A percentile compares a stretch with the other conserved stretches of the same genome.
phyloP scores from a whole-genome alignment of 2,888 invertebrate species.

The Dyspetes luteomarginatus region DNA sequence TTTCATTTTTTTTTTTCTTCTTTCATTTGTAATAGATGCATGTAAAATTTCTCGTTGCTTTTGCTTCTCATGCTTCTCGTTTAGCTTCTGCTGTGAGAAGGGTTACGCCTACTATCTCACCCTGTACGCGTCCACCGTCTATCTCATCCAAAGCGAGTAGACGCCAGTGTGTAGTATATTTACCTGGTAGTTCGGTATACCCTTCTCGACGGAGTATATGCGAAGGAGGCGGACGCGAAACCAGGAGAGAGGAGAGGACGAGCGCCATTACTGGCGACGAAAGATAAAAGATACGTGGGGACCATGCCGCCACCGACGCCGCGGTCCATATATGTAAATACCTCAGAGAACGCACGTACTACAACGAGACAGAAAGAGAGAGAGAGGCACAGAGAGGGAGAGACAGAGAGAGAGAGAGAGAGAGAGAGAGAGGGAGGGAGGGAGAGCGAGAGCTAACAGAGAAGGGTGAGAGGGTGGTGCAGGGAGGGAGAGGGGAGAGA shows the following conservation, averaged over 20 bases:
- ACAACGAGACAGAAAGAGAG: constrained; percentile 63
- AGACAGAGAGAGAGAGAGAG: constrained; percentile 38
- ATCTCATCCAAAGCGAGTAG: constrained; percentile 69
- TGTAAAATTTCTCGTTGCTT: constrained; percentile 16
- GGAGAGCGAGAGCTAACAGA: too few relatives aligned
- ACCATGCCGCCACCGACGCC: constrained; percentile 71
- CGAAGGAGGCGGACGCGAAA: constrained; percentile 76
- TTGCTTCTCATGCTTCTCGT: constrained; percentile 31
- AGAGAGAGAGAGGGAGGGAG: constrained; percentile 17
- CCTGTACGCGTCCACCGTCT: constrained; percentile 70
- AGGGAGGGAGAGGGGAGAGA: constrained; percentile 54
- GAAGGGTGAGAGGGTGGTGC: constrained; percentile 27
- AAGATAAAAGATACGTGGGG: constrained; percentile 82
- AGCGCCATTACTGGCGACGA: constrained; percentile 77
- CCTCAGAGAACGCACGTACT: constrained; percentile 79
- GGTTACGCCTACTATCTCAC: constrained; percentile 74
- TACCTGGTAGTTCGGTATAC: constrained; percentile 69
- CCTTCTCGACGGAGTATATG: constrained; percentile 45
- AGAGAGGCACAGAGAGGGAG: constrained; percentile 40
- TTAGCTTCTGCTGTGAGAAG: constrained; percentile 55
- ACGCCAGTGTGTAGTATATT: constrained; percentile 68
- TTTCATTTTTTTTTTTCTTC: too few relatives aligned
- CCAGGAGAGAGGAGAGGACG: constrained; percentile 55
- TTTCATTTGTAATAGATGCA: not conserved
- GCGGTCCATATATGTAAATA: constrained; percentile 83